Evolutionary conservation across 2,888 invertebrate species (phyloP), one percentile per base, ranked within the genome.

Genomic region (Pyrocoelia pectoralis): DNA sequence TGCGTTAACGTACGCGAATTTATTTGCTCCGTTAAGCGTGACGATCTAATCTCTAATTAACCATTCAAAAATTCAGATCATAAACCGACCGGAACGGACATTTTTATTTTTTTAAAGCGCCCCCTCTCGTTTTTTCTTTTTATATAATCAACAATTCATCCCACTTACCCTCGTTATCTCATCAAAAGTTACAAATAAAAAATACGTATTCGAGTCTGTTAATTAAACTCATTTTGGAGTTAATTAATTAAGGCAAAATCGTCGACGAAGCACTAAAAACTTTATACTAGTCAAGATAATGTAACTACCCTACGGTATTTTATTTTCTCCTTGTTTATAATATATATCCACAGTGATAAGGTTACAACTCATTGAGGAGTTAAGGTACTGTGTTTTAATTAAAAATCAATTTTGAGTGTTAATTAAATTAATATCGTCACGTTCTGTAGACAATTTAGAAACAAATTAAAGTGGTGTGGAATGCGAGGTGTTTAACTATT

Each of bases 31-130:
- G 73, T 62, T 72, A 66, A 75, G 76, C 76, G 69, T 73, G 72
- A 76, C 74, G 72, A 73, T 74, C 74, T 74, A 72, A 74, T 73
- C 70, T 71, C 70, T 73, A 75, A 75, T 75, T 74, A 67, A 59
- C 64, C 72, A 67, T 63, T 62, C 56, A 63, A 46, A 59, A 59
- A 61, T 33, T 33, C n/a, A 33, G 53, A 67, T 63, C 63, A 66
- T 69, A 67, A 59, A 61, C 62, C 61, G 60, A 56, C 52, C 55
- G n/a, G n/a, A n/a, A n/a, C n/a, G n/a, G 53, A 59, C 50, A 55
- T 17, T 14, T 43, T 17, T 9, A 14, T 13, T 40, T 40, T 40
- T 40, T n/a, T 4, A 40, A n/a, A 8, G 15, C 15, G 5, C 3
- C 15, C 15, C 17, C 4, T 6, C 48, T 24, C 18, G 10, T 17